Percentiles rank a stretch among this genome's conserved stretches.
Evolutionary conservation across 2,888 invertebrate species (phyloP).

Genomic region (Petrophora chlorosata): DNA sequence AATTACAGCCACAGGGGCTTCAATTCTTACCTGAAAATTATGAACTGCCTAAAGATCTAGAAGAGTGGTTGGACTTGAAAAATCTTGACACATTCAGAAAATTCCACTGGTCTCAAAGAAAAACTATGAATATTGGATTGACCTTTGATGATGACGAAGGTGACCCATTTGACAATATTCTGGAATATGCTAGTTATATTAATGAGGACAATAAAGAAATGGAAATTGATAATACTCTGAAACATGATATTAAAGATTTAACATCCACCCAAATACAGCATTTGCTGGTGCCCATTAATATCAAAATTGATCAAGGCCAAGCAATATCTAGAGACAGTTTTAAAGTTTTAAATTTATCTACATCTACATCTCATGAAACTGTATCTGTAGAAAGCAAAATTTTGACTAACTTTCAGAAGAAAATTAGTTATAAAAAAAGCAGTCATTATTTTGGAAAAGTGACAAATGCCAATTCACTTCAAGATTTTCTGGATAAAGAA

Average conservation of each 20-base stretch:
- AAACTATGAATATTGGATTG: conserved; percentile 45
- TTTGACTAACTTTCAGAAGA: conserved; percentile 34
- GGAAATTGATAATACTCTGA: conserved; percentile 24
- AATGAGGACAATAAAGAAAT: conserved; percentile 49
- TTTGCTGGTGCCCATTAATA: background rate
- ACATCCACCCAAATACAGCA: too few species aligned
- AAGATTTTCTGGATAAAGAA: conserved; percentile 63
- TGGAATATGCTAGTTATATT: conserved; percentile 57
- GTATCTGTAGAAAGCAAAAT: conserved; percentile 53
- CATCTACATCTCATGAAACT: conserved; percentile 29
- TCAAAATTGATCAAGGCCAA: conserved; percentile 16
- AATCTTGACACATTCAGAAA: conserved; percentile 71
- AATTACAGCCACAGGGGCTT: conserved; percentile 71
- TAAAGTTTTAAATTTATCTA: background rate
- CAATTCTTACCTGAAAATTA: conserved; percentile 74
- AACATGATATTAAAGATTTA: too few species aligned
- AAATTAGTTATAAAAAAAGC: conserved; percentile 25
- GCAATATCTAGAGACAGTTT: conserved; percentile 23
- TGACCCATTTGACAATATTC: conserved; percentile 58
- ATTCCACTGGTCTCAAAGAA: conserved; percentile 64
- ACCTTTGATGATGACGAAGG: conserved; percentile 53
- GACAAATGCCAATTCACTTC: conserved; percentile 52
- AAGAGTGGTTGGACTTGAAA: conserved; percentile 74
- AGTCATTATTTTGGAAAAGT: conserved; percentile 55
- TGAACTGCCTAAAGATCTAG: conserved; percentile 72